These are phyloP conservation scores for Bicyclus anynana DNA, from an alignment of 1,140 invertebrate genomes.

Conservation along the genomic window DNA sequence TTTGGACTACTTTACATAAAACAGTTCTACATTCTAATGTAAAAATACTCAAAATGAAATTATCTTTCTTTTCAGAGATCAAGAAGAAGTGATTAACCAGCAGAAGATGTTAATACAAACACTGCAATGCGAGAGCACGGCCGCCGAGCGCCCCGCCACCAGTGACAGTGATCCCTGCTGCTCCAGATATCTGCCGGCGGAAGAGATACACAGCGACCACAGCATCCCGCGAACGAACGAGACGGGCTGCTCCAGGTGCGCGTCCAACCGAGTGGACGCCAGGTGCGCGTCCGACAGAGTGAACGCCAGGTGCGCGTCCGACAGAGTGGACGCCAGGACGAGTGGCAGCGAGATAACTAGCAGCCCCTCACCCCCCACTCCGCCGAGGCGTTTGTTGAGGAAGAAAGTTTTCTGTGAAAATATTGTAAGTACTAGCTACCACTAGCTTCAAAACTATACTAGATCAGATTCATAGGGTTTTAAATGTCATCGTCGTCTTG, in stretches of 20 bases:
- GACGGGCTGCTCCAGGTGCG: constrained; percentile 27
- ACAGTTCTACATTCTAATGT: too few species aligned
- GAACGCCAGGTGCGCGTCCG: too few species aligned
- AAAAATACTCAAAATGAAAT: neutral
- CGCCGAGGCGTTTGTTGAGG: constrained; percentile 31
- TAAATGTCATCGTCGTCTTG: too few species aligned
- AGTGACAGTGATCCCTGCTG: constrained; percentile 29
- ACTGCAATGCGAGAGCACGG: constrained; percentile 16
- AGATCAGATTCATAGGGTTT: too few species aligned
- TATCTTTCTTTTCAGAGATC: constrained; percentile 34
- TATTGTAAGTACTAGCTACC: constrained; percentile 18
- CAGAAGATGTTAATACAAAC: constrained; percentile 33
- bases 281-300: too few species aligned
- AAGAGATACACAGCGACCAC: constrained; percentile 13
- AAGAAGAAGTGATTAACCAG: constrained; percentile 41
- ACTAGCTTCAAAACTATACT: too few species aligned
- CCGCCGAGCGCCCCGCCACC: constrained; percentile 5
- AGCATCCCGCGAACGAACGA: constrained; percentile 16
- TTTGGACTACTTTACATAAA: too few species aligned
- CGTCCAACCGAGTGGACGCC: too few species aligned
- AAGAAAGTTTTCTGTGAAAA: constrained; percentile 28
- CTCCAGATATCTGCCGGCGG: constrained; percentile 26
- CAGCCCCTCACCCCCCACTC: constrained; percentile 34
- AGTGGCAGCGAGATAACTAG: constrained; percentile 37
- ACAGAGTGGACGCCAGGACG: neutral